Evolutionary conservation across 2,888 invertebrate species (phyloP).

Genomic region (Belgica antarctica): DNA sequence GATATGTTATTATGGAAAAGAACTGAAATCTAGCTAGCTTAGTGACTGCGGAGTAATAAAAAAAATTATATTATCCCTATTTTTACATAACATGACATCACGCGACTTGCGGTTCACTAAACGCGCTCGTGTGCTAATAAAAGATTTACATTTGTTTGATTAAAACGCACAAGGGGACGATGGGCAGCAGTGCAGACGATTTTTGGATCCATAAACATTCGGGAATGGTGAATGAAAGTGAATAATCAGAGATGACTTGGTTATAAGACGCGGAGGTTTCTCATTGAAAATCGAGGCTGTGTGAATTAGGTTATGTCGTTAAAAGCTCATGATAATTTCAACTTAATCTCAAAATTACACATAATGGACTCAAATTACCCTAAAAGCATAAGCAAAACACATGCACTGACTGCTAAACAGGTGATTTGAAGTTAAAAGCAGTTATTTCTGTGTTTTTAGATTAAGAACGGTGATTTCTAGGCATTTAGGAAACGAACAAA

Average conservation of each 20-base stretch:
- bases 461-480: no score
- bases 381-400: no score
- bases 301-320: neutral
- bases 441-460: no score
- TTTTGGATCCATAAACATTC: neutral
- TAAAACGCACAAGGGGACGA: slow-evolving; percentile 23
- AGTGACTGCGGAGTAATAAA: slow-evolving; percentile 37
- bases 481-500: no score
- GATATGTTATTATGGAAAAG: slow-evolving; percentile 40
- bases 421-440: no score
- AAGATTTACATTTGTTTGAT: slow-evolving; percentile 42
- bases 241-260: neutral
- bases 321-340: no score
- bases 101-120: slow-evolving; percentile 16
- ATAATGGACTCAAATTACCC: no score
- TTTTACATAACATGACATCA: slow-evolving; percentile 42
- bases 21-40: neutral
- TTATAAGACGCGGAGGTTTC: neutral
- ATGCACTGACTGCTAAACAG: no score
- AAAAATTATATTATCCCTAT: slow-evolving; percentile 26
- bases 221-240: neutral
- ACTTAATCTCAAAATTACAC: no score
- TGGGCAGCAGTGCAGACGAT: neutral
- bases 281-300: neutral
- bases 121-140: slow-evolving; percentile 33